Base-by-base conservation (phyloP, 1,140 invertebrate species). In the Drosophila repletoides region DNA sequence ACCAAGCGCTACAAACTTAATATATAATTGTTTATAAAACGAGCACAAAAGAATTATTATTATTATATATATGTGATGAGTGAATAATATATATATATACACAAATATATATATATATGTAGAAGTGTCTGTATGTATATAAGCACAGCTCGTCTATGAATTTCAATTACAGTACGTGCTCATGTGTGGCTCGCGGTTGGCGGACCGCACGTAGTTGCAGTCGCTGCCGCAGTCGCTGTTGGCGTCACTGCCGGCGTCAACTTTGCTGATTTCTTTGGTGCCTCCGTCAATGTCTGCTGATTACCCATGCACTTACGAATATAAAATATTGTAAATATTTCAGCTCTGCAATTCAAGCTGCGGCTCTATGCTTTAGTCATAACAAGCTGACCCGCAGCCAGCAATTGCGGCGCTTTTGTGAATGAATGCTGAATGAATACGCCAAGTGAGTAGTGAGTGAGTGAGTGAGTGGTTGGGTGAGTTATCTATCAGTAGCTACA, bases 151-250 rank as follows among this genome's bases (percentile, higher is more conserved):
- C 41, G 43, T 73, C 75, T 80, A 86, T 84, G 80, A 84, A 84
- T 84, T 84, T 86, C 71, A 84, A 86, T 86, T 86, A 68, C 33
- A 65, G 71, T 80, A 84, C 79, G 79, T 84, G 79, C 67, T 66
- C 81, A 80, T 84, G 76, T 61, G 71, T 58, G 67, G 65, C 61
- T 73, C 74, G 70, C 74, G 40, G 59, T 80, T 40, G 19, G 22
- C 64, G 79, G 58, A 64, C 53, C 74, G 72, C 80, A 74, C 79
- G 80, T 74, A 65, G 36, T 28, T 45, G 49, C 34, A 6, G 63
- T 43, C 55, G 29, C 22, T 17, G 68, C 29, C 53, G 21, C 29
- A 4, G 55, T 45, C 28, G 29, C 38, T 10, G 45, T 40, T 22
- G 43, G 29, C 15, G 61, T 24, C 31, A 15, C 29, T 2, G 46